phyloP scores from a whole-genome alignment of 2,113 vertebrate genomes.

The Callospermophilus lateralis region DNA sequence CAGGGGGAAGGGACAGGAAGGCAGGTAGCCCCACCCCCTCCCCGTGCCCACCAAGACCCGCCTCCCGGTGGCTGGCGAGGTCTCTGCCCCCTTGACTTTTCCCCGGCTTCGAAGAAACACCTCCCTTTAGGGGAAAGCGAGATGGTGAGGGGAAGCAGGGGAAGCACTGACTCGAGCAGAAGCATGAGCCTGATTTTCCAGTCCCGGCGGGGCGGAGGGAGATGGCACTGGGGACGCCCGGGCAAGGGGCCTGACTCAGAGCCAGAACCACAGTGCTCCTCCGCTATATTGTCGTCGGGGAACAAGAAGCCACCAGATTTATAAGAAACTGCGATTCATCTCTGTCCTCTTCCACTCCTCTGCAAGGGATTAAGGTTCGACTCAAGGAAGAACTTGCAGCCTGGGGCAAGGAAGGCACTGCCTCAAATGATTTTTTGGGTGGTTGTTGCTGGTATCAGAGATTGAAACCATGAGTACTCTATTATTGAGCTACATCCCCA shows the following conservation, averaged over 20 bases:
- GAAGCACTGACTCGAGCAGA: constrained; percentile 78
- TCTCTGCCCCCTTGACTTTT: constrained; percentile 75
- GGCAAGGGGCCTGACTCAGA: constrained; percentile 82
- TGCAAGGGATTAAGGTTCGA: constrained; percentile 45
- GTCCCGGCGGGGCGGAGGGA: constrained; percentile 82
- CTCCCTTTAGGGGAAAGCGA: constrained; percentile 90
- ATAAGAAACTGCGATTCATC: constrained; percentile 84
- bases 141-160: constrained; percentile 78
- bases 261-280: constrained; percentile 75
- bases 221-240: constrained; percentile 84
- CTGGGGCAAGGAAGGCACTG: neutral
- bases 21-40: neutral
- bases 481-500: too few species aligned
- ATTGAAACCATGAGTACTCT: too few species aligned
- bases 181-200: constrained; percentile 88
- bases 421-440: too few species aligned
- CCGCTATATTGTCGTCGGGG: constrained; percentile 75
- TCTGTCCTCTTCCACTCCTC: constrained; percentile 69
- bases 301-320: constrained; percentile 84
- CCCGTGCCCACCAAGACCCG: constrained; percentile 56
- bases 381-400: constrained; percentile 53
- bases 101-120: constrained; percentile 85
- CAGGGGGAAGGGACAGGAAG: constrained; percentile 14
- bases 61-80: constrained; percentile 42
- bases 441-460: too few species aligned